Base-by-base conservation (phyloP, 2,888 invertebrate genomes). In the Drymonia ruficornis region DNA sequence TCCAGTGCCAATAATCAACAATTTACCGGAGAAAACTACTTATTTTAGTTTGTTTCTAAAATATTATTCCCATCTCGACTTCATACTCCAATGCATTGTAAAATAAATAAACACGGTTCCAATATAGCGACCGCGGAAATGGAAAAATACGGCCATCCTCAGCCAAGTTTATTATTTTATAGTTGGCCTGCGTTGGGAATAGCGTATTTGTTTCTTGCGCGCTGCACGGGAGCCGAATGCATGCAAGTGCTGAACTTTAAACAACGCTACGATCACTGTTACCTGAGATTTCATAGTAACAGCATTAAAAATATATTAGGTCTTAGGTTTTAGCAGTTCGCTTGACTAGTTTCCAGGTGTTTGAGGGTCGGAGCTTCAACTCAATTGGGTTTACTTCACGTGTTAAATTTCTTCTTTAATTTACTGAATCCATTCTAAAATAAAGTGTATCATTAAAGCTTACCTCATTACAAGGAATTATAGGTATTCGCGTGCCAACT, bases 41-140 rank as follows among this genome's bases (percentile, higher is more conserved):
- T 9, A 49, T 50, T 53, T 48, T 52, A n/a, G 23, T 16, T 40
- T 50, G 45, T 43, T 65, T 49, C 55, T 63, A 63, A 59, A 65
- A 63, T 53, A 55, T 66, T 66, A 65, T 60, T 72, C 63, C 44
- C 52, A 63, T 66, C 49, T 64, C 55, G 53, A 59, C 53, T 23
- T 59, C 61, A 40, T 50, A 52, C 62, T 68, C 61, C 55, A 52
- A 50, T 66, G 71, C 69, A 69, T 71, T 65, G 65, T 73, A 67
- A 70, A 70, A 70, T 74, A 78, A 77, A 78, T 71, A 78, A 72
- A 67, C 62, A 44, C 38, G 63, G 47, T 56, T 63, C 57, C 66
- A 68, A 70, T 70, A 70, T 54, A 56, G 53, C 43, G 61, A 62
- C 61, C 58, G 65, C 64, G 65, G 74, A 72, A 75, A 79, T 74